phyloP scores from a whole-genome alignment of 1,140 invertebrate genomes.

The Euborellia annulipes region DNA sequence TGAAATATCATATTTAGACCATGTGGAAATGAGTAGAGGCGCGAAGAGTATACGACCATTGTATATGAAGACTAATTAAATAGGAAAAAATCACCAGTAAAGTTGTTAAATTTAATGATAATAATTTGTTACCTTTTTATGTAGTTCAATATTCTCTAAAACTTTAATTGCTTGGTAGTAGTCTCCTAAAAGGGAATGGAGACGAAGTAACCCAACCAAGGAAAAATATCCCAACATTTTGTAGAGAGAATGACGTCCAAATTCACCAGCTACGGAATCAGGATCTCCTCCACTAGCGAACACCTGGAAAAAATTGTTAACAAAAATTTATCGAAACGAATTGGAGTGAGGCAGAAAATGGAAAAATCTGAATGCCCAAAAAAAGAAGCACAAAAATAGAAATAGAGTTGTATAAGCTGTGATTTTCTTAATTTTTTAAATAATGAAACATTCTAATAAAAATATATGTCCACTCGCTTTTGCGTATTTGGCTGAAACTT shows the following conservation, averaged over 20 bases:
- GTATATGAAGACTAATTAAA: too few relatives aligned
- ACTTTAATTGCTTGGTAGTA: conserved; percentile 98
- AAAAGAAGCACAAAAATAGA: too few relatives aligned
- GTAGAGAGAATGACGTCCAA: conserved; percentile 90
- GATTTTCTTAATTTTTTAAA: too few relatives aligned
- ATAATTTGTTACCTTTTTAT: conserved; percentile 57
- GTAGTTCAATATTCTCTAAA: conserved; percentile 89
- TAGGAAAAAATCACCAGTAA: not conserved
- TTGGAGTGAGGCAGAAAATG: not conserved
- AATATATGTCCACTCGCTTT: too few relatives aligned
- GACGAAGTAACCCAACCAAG: conserved; percentile 80
- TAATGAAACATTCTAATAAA: too few relatives aligned
- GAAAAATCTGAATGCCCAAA: not conserved
- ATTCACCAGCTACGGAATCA: conserved; percentile 90
- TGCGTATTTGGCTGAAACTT: too few relatives aligned
- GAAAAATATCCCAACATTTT: conserved; percentile 99
- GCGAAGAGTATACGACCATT: too few relatives aligned
- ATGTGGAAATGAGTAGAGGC: too few relatives aligned
- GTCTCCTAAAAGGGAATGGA: conserved; percentile 94
- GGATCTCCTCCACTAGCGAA: conserved; percentile 80
- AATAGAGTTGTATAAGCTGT: too few relatives aligned
- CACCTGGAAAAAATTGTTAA: conserved; percentile 25
- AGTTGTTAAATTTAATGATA: not conserved
- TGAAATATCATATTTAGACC: too few relatives aligned
- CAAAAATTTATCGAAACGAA: not conserved